Evolutionary conservation across 37 sponge, comb jelly and placozoan genomes (phyloP).

Genomic region (Cladorhizidae sp.): DNA sequence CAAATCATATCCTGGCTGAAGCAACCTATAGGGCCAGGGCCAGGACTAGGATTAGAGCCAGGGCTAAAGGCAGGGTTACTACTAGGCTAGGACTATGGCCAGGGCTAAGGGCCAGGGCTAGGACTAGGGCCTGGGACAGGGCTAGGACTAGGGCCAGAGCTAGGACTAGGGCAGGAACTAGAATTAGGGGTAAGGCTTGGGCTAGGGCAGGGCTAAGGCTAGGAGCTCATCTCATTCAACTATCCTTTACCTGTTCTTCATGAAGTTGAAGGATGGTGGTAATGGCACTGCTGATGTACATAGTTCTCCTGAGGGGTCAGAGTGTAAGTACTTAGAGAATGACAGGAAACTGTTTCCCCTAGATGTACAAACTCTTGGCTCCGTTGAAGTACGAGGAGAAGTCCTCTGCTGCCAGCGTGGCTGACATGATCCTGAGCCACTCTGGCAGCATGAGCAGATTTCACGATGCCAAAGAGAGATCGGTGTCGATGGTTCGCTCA

Average conservation of each 20-base stretch:
- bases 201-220: no score
- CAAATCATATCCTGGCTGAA: no score
- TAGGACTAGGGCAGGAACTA: no score
- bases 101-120: no score
- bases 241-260: slow-evolving; percentile 51
- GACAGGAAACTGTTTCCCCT: slow-evolving; percentile 92
- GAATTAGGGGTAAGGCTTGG: no score
- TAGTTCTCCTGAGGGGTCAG: slow-evolving; percentile 74
- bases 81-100: no score
- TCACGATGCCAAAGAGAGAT: slow-evolving; percentile 94
- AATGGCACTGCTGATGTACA: slow-evolving; percentile 80
- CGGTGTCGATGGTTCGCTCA: slow-evolving; percentile 94
- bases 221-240: no score
- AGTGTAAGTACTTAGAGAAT: slow-evolving; percentile 47
- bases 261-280: slow-evolving; percentile 90
- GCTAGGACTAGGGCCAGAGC: no score
- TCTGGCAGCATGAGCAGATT: slow-evolving; percentile 74
- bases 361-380: slow-evolving; percentile 90
- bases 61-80: no score
- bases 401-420: slow-evolving; percentile 86
- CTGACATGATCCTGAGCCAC: slow-evolving; percentile 86
- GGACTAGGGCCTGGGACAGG: no score
- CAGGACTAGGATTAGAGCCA: no score
- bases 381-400: slow-evolving; percentile 83
- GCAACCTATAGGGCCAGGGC: no score